Evolutionary conservation across 2,113 vertebrate species (phyloP).

Genomic region (Oenanthe melanoleuca): DNA sequence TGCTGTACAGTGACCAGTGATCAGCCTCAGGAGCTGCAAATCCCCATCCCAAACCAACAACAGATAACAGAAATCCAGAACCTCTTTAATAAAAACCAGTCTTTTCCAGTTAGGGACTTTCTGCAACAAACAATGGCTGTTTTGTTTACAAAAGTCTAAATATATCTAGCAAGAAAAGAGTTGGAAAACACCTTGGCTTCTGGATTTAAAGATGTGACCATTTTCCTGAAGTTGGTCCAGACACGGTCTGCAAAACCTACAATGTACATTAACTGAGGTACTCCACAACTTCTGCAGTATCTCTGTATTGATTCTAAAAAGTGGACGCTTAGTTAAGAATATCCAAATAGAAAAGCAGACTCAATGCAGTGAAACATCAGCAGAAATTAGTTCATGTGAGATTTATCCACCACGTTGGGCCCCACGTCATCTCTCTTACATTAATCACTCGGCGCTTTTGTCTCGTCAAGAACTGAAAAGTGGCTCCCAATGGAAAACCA

Average conservation of each 20-base stretch:
- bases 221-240: neutral
- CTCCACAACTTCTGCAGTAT: neutral
- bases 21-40: neutral
- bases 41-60: neutral
- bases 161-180: neutral
- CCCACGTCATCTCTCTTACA: neutral
- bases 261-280: neutral
- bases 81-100: neutral
- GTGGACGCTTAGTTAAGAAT: neutral
- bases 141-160: neutral
- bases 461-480: neutral
- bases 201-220: neutral
- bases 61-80: neutral
- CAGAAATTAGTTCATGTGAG: neutral
- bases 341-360: neutral
- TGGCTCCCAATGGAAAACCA: neutral
- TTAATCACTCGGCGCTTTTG: neutral
- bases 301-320: neutral
- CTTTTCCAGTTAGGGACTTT: conserved; percentile 3
- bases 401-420: neutral
- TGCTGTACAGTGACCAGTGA: neutral
- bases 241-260: neutral
- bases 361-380: neutral
- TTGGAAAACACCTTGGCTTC: conserved; percentile 1
- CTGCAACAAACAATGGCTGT: neutral